These are phyloP conservation scores for Chloropsis cyanopogon DNA, from an alignment of 2,113 vertebrate genomes.

Conservation along the genomic window DNA sequence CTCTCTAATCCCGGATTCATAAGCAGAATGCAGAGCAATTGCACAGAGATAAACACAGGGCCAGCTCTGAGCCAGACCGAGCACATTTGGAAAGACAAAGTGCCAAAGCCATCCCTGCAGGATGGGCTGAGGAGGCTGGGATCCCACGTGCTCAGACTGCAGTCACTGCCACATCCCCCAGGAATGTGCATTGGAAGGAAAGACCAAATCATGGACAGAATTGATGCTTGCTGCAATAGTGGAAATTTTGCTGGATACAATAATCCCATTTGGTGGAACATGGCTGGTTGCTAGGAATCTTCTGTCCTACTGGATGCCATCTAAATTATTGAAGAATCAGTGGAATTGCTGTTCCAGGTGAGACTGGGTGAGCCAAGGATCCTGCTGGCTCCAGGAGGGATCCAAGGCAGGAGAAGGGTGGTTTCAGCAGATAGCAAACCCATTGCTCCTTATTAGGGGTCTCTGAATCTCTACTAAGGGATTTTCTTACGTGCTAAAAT, in stretches of 20 bases:
- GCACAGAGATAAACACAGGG: not conserved
- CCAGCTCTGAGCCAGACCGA: not conserved
- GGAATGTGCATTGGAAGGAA: not conserved
- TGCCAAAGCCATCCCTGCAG: not conserved
- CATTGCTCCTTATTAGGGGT: accelerated
- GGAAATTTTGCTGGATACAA: not conserved
- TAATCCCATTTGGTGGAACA: not conserved
- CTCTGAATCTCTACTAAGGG: not conserved
- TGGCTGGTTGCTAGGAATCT: not conserved
- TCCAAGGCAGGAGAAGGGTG: not conserved
- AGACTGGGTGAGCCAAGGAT: not conserved
- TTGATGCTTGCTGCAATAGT: not conserved
- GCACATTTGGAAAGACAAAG: not conserved
- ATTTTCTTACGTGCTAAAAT: not conserved
- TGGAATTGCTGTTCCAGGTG: not conserved
- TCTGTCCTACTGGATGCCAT: not conserved
- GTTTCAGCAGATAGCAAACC: not conserved
- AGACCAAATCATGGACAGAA: not conserved
- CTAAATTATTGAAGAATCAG: not conserved
- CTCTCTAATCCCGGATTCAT: not conserved
- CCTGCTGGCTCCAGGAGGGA: not conserved
- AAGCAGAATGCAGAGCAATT: not conserved
- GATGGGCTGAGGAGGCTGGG: not conserved
- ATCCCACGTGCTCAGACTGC: not conserved
- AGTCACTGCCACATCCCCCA: not conserved